Percentiles rank a stretch among this genome's conserved stretches.
Conservation (phyloP, 1,140 invertebrate genomes). For the Dendrolimus kikuchii region DNA sequence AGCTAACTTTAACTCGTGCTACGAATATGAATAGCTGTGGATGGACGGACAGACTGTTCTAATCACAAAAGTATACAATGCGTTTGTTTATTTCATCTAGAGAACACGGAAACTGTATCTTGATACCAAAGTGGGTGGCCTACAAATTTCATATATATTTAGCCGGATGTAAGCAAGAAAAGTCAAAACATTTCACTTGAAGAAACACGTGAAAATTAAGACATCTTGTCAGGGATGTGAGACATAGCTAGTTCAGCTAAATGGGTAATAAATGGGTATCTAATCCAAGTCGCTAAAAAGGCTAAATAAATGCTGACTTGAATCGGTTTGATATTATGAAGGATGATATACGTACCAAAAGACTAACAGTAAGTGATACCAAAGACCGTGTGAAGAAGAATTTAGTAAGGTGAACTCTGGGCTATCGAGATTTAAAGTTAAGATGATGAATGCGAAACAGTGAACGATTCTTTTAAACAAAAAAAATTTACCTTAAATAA, state of each 20-base stretch:
- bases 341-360: too few species aligned
- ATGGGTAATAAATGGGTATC: background rate
- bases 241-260: background rate
- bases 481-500: too few species aligned
- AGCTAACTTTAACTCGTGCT: conserved; percentile 6
- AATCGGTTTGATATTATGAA: too few species aligned
- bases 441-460: too few species aligned
- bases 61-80: conserved; percentile 64
- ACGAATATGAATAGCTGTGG: conserved; percentile 47
- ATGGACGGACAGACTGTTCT: conserved; percentile 48
- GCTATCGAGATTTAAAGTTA: too few species aligned
- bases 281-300: background rate
- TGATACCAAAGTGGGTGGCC: conserved; percentile 39
- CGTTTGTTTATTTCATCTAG: conserved; percentile 58
- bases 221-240: too few species aligned
- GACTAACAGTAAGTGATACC: too few species aligned
- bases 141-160: conserved; percentile 4
- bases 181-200: background rate
- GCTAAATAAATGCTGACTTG: too few species aligned
- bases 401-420: too few species aligned
- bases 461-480: too few species aligned
- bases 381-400: too few species aligned
- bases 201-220: too few species aligned
- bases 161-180: background rate
- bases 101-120: conserved; percentile 29